Conservation (phyloP, 2,113 vertebrate genomes). For the Ploceus nigricollis region DNA sequence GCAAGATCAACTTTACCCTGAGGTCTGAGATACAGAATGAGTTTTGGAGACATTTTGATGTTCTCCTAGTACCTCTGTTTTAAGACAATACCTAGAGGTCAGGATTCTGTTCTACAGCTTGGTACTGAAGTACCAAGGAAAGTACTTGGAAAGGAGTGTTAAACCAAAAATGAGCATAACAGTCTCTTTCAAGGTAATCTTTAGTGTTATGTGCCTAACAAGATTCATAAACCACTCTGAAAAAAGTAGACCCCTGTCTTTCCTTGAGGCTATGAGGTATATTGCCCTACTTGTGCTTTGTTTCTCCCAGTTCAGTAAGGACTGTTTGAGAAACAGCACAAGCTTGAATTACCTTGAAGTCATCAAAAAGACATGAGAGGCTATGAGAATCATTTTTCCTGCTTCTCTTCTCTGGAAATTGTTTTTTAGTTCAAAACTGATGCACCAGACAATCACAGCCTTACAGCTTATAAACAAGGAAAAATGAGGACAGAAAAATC, state of each 20-base stretch:
- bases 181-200: neutral
- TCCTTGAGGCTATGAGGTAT: neutral
- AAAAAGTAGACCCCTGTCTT: neutral
- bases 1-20: neutral
- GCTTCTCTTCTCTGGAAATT: neutral
- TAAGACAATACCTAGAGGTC: neutral
- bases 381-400: neutral
- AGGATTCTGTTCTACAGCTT: neutral
- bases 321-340: neutral
- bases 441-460: neutral
- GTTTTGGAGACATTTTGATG: neutral
- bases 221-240: neutral
- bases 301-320: neutral
- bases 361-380: neutral
- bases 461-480: neutral
- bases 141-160: neutral
- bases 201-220: neutral
- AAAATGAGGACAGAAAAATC: neutral
- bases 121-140: neutral
- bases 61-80: neutral
- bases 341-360: neutral
- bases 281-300: neutral
- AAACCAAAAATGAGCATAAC: neutral
- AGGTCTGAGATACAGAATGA: neutral
- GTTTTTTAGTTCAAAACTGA: neutral